phyloP scores from a whole-genome alignment of 2,888 invertebrate species.

The Alcis repandata region DNA sequence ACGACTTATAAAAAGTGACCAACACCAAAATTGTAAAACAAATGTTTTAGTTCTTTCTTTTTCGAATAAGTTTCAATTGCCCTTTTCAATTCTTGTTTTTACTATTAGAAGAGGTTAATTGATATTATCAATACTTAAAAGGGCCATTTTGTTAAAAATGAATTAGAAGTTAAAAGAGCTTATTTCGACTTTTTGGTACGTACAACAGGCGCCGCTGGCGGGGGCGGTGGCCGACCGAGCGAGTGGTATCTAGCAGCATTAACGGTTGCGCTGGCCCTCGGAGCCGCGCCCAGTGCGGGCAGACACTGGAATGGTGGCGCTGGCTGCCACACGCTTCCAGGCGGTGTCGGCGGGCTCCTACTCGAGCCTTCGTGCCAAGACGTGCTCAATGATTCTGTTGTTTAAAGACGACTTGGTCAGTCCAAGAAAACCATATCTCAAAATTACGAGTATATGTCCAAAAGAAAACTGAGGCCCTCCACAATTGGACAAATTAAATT shows the following conservation, averaged over 20 bases:
- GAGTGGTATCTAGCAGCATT: conserved; percentile 74
- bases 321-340: conserved; percentile 79
- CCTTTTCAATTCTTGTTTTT: no score
- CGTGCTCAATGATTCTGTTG: conserved; percentile 65
- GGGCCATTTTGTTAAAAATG: no score
- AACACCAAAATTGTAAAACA: no score
- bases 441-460: no score
- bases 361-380: conserved; percentile 61
- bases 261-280: conserved; percentile 76
- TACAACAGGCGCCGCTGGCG: conserved; percentile 26
- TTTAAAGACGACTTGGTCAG: not conserved
- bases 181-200: not conserved
- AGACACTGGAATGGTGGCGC: conserved; percentile 81
- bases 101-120: no score
- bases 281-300: conserved; percentile 72
- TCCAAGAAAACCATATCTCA: not conserved
- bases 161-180: not conserved
- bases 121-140: no score
- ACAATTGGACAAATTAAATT: no score
- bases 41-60: no score
- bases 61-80: no score
- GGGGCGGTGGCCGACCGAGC: conserved; percentile 69
- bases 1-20: no score
- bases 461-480: no score
- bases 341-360: conserved; percentile 73